Evolutionary conservation across 2,797 vertebrate species (phyloP), one percentile per base, ranked within the genome.

Genomic region (Acipenser oxyrinchus): DNA sequence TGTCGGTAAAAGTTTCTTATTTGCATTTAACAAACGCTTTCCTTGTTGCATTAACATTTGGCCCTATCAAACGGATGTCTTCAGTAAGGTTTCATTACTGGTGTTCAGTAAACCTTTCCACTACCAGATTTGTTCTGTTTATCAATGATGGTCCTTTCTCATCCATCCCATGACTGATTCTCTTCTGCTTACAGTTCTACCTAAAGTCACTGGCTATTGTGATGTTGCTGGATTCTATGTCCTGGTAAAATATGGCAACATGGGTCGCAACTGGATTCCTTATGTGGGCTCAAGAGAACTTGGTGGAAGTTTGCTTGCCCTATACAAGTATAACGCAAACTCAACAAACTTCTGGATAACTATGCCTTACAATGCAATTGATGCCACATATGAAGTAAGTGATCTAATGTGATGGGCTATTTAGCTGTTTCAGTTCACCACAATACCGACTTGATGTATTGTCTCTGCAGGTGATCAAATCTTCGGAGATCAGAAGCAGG

Each of bases 151-250:
- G 15, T 1, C 15, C 1, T 48, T 49, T 18, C 48, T 49, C 10
- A 0, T 10, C 9, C 6, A 37, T 10, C 0, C 15, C 53, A 0
- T 2, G 2, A 37, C 23, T 37, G 23, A 3, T 37, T 18, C 23
- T 23, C 23, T 37, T 62, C 3, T 2, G 1, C 51, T 15, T 73
- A 9, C 68, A 90, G 90, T 80, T 66, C 72, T 82, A 0, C 86
- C 88, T 6, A 75, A 66, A 1, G 10, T 88, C 9, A 59, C 67
- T 51, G 90, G 85, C 10, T 71, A 73, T 15, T 92, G 90, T 68
- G 85, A 89, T 13, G 3, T 77, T 0, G 74, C 66, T 0, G 13
- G 68, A 0, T 92, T 90, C 66, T 74, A 82, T n/a, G 1, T 88
- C 8, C 37, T 1, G 0, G 79, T 88, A 15, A 71, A 62, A 23